phyloP scores from a whole-genome alignment of 1,140 invertebrate genomes.

The Achroia grisella region DNA sequence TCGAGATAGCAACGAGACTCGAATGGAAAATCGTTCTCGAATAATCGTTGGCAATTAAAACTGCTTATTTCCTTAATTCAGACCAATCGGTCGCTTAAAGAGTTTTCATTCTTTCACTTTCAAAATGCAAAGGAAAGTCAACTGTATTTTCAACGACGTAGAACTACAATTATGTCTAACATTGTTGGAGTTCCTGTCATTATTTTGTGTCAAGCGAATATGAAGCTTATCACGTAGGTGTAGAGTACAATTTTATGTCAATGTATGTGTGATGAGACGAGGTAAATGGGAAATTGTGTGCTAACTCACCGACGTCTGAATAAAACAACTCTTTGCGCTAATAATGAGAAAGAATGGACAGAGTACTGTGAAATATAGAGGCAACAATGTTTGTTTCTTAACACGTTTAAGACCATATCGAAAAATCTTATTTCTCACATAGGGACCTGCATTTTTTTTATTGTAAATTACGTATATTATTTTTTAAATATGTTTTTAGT shows the following conservation, averaged over 20 bases:
- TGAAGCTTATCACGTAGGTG: constrained; percentile 13
- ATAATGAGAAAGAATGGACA: constrained; percentile 62
- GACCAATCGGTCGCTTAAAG: constrained; percentile 52
- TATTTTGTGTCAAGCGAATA: constrained; percentile 15
- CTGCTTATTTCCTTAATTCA: constrained; percentile 67
- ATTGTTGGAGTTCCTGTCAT: constrained; percentile 24
- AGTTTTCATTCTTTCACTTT: constrained; percentile 25
- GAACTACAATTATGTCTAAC: constrained; percentile 7
- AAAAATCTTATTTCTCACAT: too few relatives aligned
- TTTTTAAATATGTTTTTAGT: too few relatives aligned
- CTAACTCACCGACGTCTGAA: constrained; percentile 60
- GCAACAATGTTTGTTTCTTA: too few relatives aligned
- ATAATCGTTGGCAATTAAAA: constrained; percentile 64
- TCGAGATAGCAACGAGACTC: neutral
- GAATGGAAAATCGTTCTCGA: constrained; percentile 36
- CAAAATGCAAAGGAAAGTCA: constrained; percentile 11
- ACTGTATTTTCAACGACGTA: constrained; percentile 13
- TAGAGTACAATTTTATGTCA: constrained; percentile 27
- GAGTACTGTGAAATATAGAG: constrained; percentile 23
- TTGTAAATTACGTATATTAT: too few relatives aligned
- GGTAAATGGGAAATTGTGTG: constrained; percentile 67
- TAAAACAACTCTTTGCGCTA: constrained; percentile 70
- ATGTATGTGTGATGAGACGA: constrained; percentile 27
- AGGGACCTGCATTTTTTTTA: too few relatives aligned
- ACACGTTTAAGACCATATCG: too few relatives aligned